phyloP scores from a whole-genome alignment of 1,140 invertebrate species.

The Psix sp. region DNA sequence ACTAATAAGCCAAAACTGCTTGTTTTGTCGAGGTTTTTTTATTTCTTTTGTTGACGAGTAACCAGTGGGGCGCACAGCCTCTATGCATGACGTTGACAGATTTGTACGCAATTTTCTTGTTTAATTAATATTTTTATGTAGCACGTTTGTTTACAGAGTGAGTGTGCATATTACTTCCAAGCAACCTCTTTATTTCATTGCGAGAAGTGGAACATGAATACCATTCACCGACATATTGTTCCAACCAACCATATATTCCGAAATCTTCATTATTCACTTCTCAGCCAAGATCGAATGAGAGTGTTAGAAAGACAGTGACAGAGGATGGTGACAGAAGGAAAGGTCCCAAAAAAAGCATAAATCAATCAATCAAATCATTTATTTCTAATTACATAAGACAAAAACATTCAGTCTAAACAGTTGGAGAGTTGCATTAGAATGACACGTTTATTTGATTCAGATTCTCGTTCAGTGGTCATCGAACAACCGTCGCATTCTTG shows the following conservation, averaged over 20 bases:
- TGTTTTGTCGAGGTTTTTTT: constrained; percentile 47
- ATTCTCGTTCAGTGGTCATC: constrained; percentile 76
- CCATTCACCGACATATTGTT: background rate
- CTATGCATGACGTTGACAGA: constrained; percentile 50
- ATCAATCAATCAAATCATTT: no score
- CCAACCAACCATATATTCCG: background rate
- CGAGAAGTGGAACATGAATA: constrained; percentile 42
- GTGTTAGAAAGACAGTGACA: constrained; percentile 53
- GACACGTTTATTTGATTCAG: constrained; percentile 75
- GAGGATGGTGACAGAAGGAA: constrained; percentile 44
- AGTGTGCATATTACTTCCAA: constrained; percentile 43
- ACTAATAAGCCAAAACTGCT: constrained; percentile 28
- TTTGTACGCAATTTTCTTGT: constrained; percentile 44
- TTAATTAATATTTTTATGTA: constrained; percentile 51
- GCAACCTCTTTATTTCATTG: constrained; percentile 32
- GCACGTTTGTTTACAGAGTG: constrained; percentile 55
- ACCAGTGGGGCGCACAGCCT: constrained; percentile 6
- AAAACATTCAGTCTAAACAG: no score
- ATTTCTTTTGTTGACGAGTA: constrained; percentile 27
- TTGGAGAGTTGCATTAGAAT: constrained; percentile 53
- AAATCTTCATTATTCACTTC: constrained; percentile 33
- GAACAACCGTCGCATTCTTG: constrained; percentile 77
- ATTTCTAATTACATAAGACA: no score
- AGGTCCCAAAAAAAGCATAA: constrained; percentile 21
- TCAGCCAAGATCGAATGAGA: constrained; percentile 44